Evolutionary conservation across 2,113 vertebrate species (phyloP).

Genomic region (Saccopteryx bilineata): DNA sequence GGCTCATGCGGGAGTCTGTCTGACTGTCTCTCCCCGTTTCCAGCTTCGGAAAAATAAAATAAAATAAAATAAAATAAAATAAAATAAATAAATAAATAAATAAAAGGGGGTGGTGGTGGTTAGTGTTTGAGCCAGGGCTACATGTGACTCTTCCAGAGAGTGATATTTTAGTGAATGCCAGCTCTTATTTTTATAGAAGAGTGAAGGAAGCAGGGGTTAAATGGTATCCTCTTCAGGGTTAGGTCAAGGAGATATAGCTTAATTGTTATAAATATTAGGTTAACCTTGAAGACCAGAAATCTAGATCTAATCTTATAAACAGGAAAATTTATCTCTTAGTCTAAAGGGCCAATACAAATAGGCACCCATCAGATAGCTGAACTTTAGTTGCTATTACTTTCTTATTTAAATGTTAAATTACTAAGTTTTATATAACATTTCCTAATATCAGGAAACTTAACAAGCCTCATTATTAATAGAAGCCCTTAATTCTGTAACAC

Average conservation of each 20-base stretch:
- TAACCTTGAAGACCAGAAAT: slow-evolving; percentile 46
- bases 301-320: slow-evolving; percentile 44
- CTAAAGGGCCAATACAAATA: neutral
- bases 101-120: neutral
- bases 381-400: slow-evolving; percentile 34
- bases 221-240: slow-evolving; percentile 10
- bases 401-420: slow-evolving; percentile 44
- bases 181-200: slow-evolving; percentile 43
- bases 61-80: too few species aligned
- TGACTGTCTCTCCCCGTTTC: too few species aligned
- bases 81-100: too few species aligned
- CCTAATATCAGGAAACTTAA: slow-evolving; percentile 28
- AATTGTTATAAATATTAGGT: slow-evolving; percentile 57
- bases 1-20: too few species aligned
- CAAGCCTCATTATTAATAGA: slow-evolving; percentile 27
- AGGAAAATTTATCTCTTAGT: neutral
- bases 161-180: slow-evolving; percentile 56
- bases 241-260: neutral
- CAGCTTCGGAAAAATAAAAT: too few species aligned
- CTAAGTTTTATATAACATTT: slow-evolving; percentile 32
- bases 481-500: neutral
- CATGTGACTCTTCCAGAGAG: slow-evolving; percentile 2
- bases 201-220: slow-evolving; percentile 45
- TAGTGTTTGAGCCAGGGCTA: neutral
- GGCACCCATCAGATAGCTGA: neutral